These are phyloP conservation scores for Zelostemma sp. DNA, from an alignment of 1,140 invertebrate species.

Conservation along the genomic window DNA sequence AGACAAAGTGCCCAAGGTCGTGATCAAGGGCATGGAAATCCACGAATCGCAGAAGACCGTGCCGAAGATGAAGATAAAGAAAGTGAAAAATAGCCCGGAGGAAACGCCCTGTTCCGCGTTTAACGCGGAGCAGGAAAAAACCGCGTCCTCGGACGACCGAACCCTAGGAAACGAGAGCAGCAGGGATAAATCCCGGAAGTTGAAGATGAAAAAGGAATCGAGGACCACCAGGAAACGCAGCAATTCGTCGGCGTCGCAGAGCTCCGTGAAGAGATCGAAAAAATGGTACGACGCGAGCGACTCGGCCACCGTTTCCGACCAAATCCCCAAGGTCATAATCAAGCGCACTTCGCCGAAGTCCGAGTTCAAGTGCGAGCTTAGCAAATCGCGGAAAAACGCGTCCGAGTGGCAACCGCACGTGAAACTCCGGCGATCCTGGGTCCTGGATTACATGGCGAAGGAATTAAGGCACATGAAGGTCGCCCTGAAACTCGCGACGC, in stretches of 20 bases:
- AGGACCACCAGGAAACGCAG: conserved; percentile 30
- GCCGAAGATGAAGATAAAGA: conserved; percentile 62
- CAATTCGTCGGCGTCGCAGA: conserved; percentile 22
- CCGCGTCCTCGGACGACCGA: conserved; percentile 20
- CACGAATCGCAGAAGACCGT: conserved; percentile 47
- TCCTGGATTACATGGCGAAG: conserved; percentile 64
- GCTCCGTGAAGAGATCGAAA: conserved; percentile 35
- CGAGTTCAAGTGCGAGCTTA: conserved; percentile 67
- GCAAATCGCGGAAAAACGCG: conserved; percentile 54
- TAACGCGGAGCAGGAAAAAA: conserved; percentile 8
- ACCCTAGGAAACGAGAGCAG: conserved; percentile 11
- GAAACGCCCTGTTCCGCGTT: too few relatives aligned
- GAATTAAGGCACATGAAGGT: conserved; percentile 58
- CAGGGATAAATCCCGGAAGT: conserved; percentile 53
- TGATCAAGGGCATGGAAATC: conserved; percentile 50
- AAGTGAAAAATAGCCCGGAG: conserved; percentile 45
- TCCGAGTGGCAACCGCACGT: conserved; percentile 64
- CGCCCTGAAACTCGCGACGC: conserved; percentile 40
- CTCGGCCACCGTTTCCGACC: conserved; percentile 42
- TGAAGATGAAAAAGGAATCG: conserved; percentile 58
- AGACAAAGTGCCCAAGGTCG: conserved; percentile 56
- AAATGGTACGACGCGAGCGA: conserved; percentile 40
- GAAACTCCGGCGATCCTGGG: conserved; percentile 58
- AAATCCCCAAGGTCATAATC: conserved; percentile 68
- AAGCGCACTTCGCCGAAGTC: conserved; percentile 63